A percentile compares a stretch with the other conserved stretches of the same genome.
Evolutionary conservation across 2,113 vertebrate species (phyloP).

Genomic region (Pedionomus torquatus): DNA sequence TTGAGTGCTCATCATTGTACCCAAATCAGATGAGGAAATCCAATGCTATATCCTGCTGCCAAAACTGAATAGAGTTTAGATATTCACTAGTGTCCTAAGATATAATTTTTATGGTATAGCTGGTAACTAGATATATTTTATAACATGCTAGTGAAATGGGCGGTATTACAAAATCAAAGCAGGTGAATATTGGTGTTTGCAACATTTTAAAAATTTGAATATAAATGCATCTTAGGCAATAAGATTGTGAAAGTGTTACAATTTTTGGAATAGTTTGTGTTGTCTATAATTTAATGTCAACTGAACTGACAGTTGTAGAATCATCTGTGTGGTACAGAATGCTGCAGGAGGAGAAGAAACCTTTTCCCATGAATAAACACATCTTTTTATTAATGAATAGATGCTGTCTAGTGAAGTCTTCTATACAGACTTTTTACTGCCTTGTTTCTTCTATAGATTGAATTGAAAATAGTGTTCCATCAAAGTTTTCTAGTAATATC

Average conservation of each 20-base stretch:
- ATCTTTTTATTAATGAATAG: background rate
- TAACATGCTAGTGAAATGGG: background rate
- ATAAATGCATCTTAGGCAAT: background rate
- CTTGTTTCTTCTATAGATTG: background rate
- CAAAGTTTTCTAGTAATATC: background rate
- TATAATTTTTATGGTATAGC: background rate
- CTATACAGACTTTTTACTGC: background rate
- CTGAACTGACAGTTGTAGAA: background rate
- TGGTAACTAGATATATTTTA: background rate
- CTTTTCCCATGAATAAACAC: background rate
- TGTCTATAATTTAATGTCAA: background rate
- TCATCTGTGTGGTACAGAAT: background rate
- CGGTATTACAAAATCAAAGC: background rate
- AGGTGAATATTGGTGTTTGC: background rate
- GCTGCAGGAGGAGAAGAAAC: background rate
- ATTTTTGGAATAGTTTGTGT: background rate
- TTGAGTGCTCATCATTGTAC: background rate
- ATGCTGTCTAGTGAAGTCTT: background rate
- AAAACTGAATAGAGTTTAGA: background rate
- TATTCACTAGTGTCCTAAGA: background rate
- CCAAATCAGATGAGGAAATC: background rate
- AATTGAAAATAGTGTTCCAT: background rate
- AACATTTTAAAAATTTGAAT: background rate
- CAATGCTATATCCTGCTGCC: background rate
- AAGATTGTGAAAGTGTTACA: background rate